These are phyloP conservation scores for Podarcis cretensis DNA, from an alignment of 2,113 vertebrate species.

Conservation along the genomic window DNA sequence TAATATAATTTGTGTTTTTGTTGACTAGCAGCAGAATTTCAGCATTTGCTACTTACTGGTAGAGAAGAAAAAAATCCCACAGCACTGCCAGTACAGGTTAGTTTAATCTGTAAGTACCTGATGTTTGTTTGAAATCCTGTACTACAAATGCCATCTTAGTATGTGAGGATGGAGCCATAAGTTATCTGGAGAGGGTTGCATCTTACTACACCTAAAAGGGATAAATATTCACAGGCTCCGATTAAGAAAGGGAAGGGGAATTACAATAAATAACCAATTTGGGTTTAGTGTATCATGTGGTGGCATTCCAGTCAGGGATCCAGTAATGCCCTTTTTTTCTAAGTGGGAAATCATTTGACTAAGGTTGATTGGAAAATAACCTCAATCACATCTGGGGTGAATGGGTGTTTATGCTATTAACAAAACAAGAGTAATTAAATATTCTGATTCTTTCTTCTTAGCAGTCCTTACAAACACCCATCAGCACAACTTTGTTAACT, in stretches of 20 bases:
- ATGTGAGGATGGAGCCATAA: slow-evolving; percentile 67
- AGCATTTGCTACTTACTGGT: slow-evolving; percentile 91
- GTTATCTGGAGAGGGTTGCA: slow-evolving; percentile 44
- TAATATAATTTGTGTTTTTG: slow-evolving; percentile 93
- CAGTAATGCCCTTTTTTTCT: background rate
- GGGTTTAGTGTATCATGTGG: background rate
- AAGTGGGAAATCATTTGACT: slow-evolving; percentile 7
- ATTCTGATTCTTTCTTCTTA: background rate
- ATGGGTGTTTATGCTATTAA: slow-evolving; percentile 31
- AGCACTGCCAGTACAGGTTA: slow-evolving; percentile 95
- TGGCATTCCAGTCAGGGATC: background rate
- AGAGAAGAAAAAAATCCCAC: slow-evolving; percentile 89
- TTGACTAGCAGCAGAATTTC: slow-evolving; percentile 94
- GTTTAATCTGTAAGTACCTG: slow-evolving; percentile 97
- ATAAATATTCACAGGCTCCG: slow-evolving; percentile 1
- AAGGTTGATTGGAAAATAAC: background rate
- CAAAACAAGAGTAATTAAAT: slow-evolving; percentile 27
- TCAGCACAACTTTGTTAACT: background rate
- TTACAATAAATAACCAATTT: slow-evolving; percentile 4
- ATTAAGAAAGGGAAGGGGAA: background rate
- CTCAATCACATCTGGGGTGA: slow-evolving; percentile 6
- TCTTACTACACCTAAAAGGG: slow-evolving; percentile 9
- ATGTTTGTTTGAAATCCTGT: slow-evolving; percentile 82
- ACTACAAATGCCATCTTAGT: slow-evolving; percentile 77
- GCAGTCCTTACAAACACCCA: background rate